Evolutionary conservation across 2,888 invertebrate species (phyloP).

Genomic region (Chrysotoxum bicinctum): DNA sequence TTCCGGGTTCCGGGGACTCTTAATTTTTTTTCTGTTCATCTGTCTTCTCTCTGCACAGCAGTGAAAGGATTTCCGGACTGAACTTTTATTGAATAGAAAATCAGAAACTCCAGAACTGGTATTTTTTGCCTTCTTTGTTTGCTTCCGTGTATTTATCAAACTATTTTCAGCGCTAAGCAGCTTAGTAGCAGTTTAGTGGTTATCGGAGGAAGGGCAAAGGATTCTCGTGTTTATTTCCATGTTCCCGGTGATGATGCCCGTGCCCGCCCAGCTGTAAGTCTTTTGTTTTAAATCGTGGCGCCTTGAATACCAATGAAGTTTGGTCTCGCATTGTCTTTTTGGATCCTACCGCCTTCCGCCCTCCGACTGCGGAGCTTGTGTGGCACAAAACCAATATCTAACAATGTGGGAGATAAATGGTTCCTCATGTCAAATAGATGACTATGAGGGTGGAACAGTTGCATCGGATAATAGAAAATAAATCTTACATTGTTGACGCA

Average conservation of each 20-base stretch:
- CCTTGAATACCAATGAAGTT: constrained; percentile 68
- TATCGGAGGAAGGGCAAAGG: constrained; percentile 16
- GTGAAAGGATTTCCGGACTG: constrained; percentile 67
- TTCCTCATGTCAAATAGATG: constrained; percentile 64
- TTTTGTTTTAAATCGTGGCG: constrained; percentile 61
- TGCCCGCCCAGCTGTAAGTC: constrained; percentile 63
- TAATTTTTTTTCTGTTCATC: constrained; percentile 32
- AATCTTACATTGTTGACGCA: constrained; percentile 72
- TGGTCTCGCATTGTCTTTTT: constrained; percentile 26
- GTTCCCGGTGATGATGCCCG: constrained; percentile 12
- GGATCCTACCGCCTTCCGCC: constrained; percentile 30
- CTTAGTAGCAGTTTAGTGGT: constrained; percentile 68
- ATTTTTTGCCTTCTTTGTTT: constrained; percentile 23
- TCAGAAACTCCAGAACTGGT: neutral
- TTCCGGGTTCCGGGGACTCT: constrained; percentile 55
- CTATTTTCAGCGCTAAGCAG: constrained; percentile 57
- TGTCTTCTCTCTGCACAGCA: constrained; percentile 23
- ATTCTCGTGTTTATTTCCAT: constrained; percentile 28
- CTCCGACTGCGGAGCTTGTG: too few relatives aligned
- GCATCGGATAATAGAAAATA: constrained; percentile 69
- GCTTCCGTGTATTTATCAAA: constrained; percentile 51
- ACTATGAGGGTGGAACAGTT: constrained; percentile 48
- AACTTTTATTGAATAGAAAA: constrained; percentile 68
- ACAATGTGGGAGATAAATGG: constrained; percentile 58
- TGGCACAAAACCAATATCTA: constrained; percentile 59